Conservation (phyloP, 2,113 vertebrate genomes). For the Crotalus horridus region DNA sequence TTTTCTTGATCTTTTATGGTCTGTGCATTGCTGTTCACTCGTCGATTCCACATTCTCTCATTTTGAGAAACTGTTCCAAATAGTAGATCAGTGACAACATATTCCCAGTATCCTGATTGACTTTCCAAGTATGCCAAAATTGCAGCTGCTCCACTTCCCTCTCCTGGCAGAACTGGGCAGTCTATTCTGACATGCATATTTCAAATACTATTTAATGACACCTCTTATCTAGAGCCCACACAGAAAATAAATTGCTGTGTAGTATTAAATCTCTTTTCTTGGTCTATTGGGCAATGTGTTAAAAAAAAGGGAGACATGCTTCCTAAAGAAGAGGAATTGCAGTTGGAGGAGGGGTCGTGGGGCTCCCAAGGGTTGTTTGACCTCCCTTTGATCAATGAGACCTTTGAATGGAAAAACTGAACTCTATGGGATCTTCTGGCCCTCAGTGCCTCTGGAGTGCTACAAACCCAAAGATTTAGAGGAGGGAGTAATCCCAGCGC, state of each 20-base stretch:
- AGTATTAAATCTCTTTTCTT: not conserved
- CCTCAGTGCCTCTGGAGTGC: not conserved
- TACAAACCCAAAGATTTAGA: not conserved
- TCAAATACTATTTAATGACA: conserved; percentile 4
- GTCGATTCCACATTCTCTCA: conserved; percentile 27
- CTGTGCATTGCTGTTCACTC: not conserved
- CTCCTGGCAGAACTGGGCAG: conserved; percentile 5
- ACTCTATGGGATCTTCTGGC: not conserved
- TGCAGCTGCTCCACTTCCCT: not conserved
- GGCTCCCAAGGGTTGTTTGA: not conserved
- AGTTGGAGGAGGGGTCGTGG: too few relatives aligned
- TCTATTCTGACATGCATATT: not conserved
- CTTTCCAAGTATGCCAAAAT: conserved; percentile 37
- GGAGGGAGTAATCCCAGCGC: not conserved
- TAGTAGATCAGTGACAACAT: conserved; percentile 24
- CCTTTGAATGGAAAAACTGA: not conserved
- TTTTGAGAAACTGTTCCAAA: conserved; percentile 25
- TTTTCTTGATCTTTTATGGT: not conserved
- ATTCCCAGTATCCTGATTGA: conserved; percentile 10
- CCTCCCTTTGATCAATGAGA: not conserved
- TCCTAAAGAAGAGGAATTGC: not conserved
- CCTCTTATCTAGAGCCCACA: not conserved
- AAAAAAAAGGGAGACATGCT: not conserved
- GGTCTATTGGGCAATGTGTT: not conserved
- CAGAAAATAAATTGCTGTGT: not conserved